These are phyloP conservation scores for Melospiza georgiana DNA, from an alignment of 2,113 vertebrate genomes.

Conservation along the genomic window DNA sequence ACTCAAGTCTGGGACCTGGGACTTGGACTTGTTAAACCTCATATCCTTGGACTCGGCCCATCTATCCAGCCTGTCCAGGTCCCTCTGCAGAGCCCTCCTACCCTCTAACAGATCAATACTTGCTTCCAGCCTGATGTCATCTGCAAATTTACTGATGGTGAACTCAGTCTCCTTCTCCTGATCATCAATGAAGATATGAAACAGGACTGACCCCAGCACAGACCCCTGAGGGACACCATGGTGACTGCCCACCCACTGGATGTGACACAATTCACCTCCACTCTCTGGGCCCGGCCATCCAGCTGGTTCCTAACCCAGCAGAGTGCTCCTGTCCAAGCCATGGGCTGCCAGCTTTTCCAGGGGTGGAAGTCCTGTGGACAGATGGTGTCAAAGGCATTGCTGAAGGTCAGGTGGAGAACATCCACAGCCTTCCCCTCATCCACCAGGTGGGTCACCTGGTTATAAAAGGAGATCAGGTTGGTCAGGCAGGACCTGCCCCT, in stretches of 20 bases:
- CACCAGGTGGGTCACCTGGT: not conserved
- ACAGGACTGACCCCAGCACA: not conserved
- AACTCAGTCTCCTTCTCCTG: not conserved
- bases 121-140: not conserved
- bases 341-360: not conserved
- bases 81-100: not conserved
- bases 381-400: not conserved
- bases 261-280: not conserved
- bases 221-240: not conserved
- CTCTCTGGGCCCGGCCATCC: too few species aligned
- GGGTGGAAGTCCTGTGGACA: not conserved
- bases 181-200: not conserved
- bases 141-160: not conserved
- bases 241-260: accelerated
- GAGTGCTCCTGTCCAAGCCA: not conserved
- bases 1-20: accelerated
- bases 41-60: accelerated
- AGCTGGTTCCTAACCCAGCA: not conserved
- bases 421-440: not conserved
- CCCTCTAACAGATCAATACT: not conserved
- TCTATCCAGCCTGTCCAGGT: not conserved
- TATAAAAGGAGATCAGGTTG: not conserved
- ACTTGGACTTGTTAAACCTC: not conserved
- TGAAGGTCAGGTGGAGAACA: not conserved
- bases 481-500: not conserved